phyloP scores from a whole-genome alignment of 35 echinoderm and acorn worm genomes.

The Heliocidaris erythrogramma region DNA sequence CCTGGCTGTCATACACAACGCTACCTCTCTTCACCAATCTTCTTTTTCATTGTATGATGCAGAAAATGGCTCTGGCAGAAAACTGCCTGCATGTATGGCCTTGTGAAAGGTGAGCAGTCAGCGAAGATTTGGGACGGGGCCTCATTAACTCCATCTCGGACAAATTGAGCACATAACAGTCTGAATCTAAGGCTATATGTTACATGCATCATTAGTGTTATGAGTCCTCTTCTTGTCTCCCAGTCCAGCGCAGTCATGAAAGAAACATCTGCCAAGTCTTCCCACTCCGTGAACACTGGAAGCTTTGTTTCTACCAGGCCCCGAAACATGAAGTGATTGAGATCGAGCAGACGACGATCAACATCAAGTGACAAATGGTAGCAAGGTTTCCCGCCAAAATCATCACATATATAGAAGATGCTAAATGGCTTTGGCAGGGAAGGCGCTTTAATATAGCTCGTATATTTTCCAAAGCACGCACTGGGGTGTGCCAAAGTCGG shows the following conservation, averaged over 20 bases:
- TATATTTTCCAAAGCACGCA: not conserved
- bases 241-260: not conserved
- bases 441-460: not conserved
- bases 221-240: not conserved
- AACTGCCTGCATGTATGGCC: no score
- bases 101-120: no score
- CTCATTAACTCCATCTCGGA: no score
- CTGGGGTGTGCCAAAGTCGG: no score
- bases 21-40: no score
- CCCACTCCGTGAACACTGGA: not conserved
- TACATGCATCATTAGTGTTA: not conserved
- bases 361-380: not conserved
- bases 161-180: not conserved
- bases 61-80: no score
- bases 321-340: not conserved
- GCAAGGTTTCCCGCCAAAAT: not conserved
- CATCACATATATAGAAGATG: not conserved
- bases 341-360: not conserved
- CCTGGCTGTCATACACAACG: no score
- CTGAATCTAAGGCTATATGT: not conserved
- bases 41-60: no score
- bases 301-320: not conserved
- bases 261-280: not conserved
- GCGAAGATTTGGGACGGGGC: no score
- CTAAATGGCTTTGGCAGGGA: not conserved